These are phyloP conservation scores for Prionailurus viverrinus DNA, from an alignment of 2,113 vertebrate species.

Conservation along the genomic window DNA sequence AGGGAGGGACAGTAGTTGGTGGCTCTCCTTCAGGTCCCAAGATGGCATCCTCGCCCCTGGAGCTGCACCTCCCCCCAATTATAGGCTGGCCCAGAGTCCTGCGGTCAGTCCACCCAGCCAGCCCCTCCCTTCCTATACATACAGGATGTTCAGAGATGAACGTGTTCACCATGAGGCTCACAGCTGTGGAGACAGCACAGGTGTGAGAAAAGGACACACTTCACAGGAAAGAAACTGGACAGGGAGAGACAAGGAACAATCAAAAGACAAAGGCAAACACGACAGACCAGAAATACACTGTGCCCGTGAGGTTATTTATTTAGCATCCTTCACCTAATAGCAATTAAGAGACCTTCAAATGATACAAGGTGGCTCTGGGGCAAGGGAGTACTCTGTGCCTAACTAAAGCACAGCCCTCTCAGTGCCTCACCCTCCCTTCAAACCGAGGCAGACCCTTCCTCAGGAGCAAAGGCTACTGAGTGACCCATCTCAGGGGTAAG, in stretches of 20 bases:
- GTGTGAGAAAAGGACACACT: neutral
- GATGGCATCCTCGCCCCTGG: neutral
- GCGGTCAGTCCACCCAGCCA: neutral
- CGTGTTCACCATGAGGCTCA: neutral
- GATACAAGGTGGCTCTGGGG: constrained; percentile 1
- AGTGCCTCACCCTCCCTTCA: neutral
- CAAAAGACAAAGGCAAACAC: neutral
- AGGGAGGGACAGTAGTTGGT: neutral
- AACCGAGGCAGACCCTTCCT: neutral
- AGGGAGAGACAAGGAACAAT: neutral
- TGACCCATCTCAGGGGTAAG: neutral
- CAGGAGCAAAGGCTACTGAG: neutral
- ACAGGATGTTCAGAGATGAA: neutral
- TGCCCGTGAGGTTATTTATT: neutral
- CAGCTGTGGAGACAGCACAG: neutral
- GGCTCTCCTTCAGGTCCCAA: neutral
- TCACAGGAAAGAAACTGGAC: neutral
- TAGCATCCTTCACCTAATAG: constrained; percentile 20
- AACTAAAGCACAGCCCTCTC: neutral
- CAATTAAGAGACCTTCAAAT: constrained; percentile 57
- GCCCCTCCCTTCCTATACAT: neutral
- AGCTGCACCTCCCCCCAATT: neutral
- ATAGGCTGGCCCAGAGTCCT: neutral
- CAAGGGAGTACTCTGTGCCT: neutral
- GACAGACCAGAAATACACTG: neutral